phyloP scores from a whole-genome alignment of 1,140 invertebrate genomes.

The Agraylea sexmaculata region DNA sequence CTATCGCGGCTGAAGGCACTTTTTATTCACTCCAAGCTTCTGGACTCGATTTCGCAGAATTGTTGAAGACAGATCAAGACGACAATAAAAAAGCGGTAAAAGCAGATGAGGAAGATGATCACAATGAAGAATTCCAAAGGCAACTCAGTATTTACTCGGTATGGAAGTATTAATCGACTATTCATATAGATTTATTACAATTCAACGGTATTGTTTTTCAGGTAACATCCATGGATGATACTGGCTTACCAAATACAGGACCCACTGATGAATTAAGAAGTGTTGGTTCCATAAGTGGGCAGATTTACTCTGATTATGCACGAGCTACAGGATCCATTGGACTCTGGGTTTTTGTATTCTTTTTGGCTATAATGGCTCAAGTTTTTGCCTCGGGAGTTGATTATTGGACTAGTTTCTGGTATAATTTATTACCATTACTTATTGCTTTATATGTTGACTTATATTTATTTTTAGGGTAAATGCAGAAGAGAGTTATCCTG shows the following conservation, averaged over 20 bases:
- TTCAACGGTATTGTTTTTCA: no score
- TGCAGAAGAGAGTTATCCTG: conserved; percentile 19
- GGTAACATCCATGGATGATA: no score
- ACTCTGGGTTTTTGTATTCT: conserved; percentile 34
- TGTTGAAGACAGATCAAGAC: conserved; percentile 25
- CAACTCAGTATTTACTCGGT: no score
- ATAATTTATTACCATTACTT: no score
- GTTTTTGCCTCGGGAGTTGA: conserved; percentile 52
- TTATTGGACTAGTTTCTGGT: conserved; percentile 58
- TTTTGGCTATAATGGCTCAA: conserved; percentile 48
- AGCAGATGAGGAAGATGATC: no score
- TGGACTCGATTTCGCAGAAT: conserved; percentile 32
- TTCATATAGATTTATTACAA: no score
- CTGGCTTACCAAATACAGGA: no score
- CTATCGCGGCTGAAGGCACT: conserved; percentile 26
- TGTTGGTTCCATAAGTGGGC: conserved; percentile 43
- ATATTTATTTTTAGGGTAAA: conserved; percentile 24
- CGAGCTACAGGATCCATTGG: conserved; percentile 42
- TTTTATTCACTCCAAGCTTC: conserved; percentile 28
- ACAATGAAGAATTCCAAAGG: no score
- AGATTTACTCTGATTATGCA: conserved; percentile 50
- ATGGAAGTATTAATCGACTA: no score
- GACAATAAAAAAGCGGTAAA: conserved; percentile 20
- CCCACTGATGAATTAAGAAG: no score
- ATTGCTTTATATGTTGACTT: no score